A percentile compares a stretch with the other conserved stretches of the same genome.
phyloP scores from a whole-genome alignment of 2,888 invertebrate species.

The Plutella xylostella region DNA sequence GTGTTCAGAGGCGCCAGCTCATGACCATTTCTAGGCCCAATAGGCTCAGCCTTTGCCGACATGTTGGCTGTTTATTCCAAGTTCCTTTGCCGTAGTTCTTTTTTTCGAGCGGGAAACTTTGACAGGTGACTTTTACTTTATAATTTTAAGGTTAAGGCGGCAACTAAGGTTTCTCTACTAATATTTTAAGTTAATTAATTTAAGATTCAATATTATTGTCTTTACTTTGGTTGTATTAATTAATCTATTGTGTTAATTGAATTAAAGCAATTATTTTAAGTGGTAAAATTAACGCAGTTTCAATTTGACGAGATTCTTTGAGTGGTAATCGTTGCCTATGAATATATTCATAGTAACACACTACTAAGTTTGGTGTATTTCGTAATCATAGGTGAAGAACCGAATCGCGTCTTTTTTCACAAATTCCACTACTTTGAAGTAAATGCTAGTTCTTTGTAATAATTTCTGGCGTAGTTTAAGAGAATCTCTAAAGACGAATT shows the following conservation, averaged over 20 bases:
- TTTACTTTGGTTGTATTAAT: slow-evolving; percentile 8
- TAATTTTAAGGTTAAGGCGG: background rate
- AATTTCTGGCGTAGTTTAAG: slow-evolving; percentile 57
- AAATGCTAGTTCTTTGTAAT: slow-evolving; percentile 49
- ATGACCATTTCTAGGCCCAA: slow-evolving; percentile 77
- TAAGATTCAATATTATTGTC: slow-evolving; percentile 4
- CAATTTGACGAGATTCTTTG: slow-evolving; percentile 58
- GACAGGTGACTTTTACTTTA: slow-evolving; percentile 7
- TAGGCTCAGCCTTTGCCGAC: slow-evolving; percentile 62
- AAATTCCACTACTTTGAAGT: slow-evolving; percentile 58
- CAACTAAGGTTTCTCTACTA: too few relatives aligned
- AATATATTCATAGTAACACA: slow-evolving; percentile 57
- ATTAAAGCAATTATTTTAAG: background rate
- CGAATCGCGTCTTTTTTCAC: slow-evolving; percentile 65
- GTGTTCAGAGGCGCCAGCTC: slow-evolving; percentile 85
- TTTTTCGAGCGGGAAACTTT: background rate
- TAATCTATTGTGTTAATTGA: slow-evolving; percentile 6
- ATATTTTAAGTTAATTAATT: background rate
- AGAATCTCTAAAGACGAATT: slow-evolving; percentile 55
- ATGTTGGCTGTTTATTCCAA: slow-evolving; percentile 28
- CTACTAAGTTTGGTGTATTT: slow-evolving; percentile 43
- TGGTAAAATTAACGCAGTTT: slow-evolving; percentile 24
- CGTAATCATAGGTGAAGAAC: slow-evolving; percentile 57
- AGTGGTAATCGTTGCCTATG: slow-evolving; percentile 50
- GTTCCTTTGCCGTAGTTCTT: background rate